Conservation (phyloP, 1,140 invertebrate genomes). For the Sycobia sp. region DNA sequence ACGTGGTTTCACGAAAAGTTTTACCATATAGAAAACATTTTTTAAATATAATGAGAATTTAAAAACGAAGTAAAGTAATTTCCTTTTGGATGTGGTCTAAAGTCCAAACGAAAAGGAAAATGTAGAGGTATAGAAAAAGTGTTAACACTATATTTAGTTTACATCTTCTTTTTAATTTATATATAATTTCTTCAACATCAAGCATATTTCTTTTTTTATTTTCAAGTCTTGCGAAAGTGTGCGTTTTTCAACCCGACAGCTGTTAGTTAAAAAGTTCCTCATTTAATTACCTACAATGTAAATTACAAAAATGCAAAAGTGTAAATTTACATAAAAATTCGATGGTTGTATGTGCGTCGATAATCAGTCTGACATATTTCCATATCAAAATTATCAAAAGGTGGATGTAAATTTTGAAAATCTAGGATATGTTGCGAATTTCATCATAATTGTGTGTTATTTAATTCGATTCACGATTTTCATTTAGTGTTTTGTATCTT, state of each 20-base stretch:
- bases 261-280: not conserved
- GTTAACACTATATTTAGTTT: constrained; percentile 31
- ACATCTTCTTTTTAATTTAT: constrained; percentile 16
- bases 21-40: too few species aligned
- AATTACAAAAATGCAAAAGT: constrained; percentile 29
- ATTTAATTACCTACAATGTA: constrained; percentile 1
- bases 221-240: constrained; percentile 34
- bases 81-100: not conserved
- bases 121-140: constrained; percentile 14
- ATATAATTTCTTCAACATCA: constrained; percentile 40
- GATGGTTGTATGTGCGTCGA: not conserved
- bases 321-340: constrained; percentile 21
- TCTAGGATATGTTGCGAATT: not conserved
- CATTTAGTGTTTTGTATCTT: not conserved
- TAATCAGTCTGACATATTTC: constrained; percentile 3
- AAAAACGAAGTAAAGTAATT: not conserved
- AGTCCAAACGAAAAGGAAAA: not conserved
- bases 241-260: constrained; percentile 30
- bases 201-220: constrained; percentile 43
- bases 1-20: not conserved
- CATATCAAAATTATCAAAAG: constrained; percentile 18
- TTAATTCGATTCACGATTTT: not conserved
- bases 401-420: constrained; percentile 5
- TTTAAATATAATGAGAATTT: too few species aligned
- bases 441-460: not conserved